Conservation (phyloP, 1,140 invertebrate species). For the Drosophila paulistorum region DNA sequence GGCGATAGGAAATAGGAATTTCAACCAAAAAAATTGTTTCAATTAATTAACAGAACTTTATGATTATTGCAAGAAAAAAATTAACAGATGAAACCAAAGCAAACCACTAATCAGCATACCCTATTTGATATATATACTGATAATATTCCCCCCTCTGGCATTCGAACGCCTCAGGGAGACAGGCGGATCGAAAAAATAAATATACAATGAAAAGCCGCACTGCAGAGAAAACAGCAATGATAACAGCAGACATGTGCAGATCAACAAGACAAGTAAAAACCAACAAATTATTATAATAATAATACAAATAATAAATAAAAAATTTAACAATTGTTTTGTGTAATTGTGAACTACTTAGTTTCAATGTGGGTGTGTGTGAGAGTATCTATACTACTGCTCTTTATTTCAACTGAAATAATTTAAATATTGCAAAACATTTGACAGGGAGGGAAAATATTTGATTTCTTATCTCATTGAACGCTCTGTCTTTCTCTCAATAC, state of each 20-base stretch:
- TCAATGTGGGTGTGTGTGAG: background rate
- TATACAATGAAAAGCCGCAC: constrained; percentile 31
- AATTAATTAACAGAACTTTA: constrained; percentile 43
- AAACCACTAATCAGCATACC: constrained; percentile 25
- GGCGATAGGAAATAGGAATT: constrained; percentile 32
- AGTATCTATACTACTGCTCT: no score
- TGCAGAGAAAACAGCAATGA: constrained; percentile 36
- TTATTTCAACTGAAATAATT: background rate
- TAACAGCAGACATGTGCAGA: constrained; percentile 17
- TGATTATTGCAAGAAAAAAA: constrained; percentile 43
- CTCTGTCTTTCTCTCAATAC: background rate
- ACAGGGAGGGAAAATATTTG: background rate
- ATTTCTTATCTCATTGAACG: background rate
- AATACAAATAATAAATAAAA: constrained; percentile 81
- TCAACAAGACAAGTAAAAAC: constrained; percentile 33
- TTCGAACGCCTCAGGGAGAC: constrained; percentile 8
- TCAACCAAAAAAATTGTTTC: constrained; percentile 56
- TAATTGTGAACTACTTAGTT: constrained; percentile 67
- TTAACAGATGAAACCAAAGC: constrained; percentile 19
- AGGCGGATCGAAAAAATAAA: constrained; percentile 10
- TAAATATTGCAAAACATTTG: background rate
- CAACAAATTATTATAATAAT: constrained; percentile 73
- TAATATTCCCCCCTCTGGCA: constrained; percentile 48
- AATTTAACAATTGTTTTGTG: constrained; percentile 82
- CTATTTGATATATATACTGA: constrained; percentile 60